Percentiles rank a stretch among this genome's conserved stretches.
Evolutionary conservation across 1,140 invertebrate species (phyloP).

Genomic region (Scaptomyza montana): DNA sequence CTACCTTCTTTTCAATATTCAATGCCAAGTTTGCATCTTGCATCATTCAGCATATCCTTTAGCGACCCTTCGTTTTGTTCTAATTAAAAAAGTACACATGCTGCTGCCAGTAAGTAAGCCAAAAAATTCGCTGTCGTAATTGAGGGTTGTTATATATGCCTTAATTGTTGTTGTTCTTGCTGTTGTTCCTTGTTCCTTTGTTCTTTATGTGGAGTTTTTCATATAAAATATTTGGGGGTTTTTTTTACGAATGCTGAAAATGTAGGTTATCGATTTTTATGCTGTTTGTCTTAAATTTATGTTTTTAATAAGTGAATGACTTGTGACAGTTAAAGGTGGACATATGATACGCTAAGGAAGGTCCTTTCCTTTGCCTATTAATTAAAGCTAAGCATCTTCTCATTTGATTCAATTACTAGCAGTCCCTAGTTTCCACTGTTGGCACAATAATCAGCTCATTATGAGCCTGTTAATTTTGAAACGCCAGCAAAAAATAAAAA

Average conservation of each 20-base stretch:
- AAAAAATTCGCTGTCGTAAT: slow-evolving; percentile 47
- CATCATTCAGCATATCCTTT: slow-evolving; percentile 31
- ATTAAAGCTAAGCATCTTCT: neutral
- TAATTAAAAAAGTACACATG: slow-evolving; percentile 57
- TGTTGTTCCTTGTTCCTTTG: slow-evolving; percentile 57
- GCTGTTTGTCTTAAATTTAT: slow-evolving; percentile 42
- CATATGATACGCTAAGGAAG: neutral
- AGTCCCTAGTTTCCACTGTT: neutral
- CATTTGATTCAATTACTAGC: slow-evolving; percentile 36
- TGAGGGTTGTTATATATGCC: slow-evolving; percentile 68
- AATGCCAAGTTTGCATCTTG: slow-evolving; percentile 5
- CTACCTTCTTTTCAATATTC: neutral
- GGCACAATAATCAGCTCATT: slow-evolving; percentile 43
- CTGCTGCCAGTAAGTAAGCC: slow-evolving; percentile 1
- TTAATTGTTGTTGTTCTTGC: slow-evolving; percentile 75
- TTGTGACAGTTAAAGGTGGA: slow-evolving; percentile 11
- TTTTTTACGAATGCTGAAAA: slow-evolving; percentile 43
- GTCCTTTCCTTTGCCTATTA: neutral
- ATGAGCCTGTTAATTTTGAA: slow-evolving; percentile 33
- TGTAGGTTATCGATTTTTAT: slow-evolving; percentile 78
- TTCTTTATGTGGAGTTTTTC: slow-evolving; percentile 37
- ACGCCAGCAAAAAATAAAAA: neutral
- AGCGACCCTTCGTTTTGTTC: slow-evolving; percentile 32
- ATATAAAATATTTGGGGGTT: slow-evolving; percentile 24
- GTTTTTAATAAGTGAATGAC: slow-evolving; percentile 20